These are phyloP conservation scores for Cylindroiulus punctatus DNA, from an alignment of 2,888 invertebrate species.

Conservation along the genomic window DNA sequence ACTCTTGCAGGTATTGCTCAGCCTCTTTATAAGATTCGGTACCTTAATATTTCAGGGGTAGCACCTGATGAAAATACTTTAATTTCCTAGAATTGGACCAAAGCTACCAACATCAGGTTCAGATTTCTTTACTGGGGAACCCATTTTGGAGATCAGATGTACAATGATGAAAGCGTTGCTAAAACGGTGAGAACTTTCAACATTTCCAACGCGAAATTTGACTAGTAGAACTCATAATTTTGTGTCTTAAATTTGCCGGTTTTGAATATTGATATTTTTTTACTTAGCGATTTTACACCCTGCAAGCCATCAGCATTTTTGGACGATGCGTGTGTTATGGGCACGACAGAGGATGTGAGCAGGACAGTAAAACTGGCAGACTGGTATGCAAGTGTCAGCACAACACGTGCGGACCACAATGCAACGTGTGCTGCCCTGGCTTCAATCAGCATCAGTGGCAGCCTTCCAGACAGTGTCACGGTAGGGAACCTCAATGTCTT, in stretches of 20 bases:
- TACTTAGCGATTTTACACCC: slow-evolving; percentile 49
- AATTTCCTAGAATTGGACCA: slow-evolving; percentile 53
- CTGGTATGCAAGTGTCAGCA: slow-evolving; percentile 52
- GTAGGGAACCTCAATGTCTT: not conserved
- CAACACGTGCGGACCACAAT: slow-evolving; percentile 50
- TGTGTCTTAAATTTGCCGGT: too few species aligned
- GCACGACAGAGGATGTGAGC: slow-evolving; percentile 50
- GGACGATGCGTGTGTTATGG: slow-evolving; percentile 54
- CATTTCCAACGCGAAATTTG: too few species aligned
- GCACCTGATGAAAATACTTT: not conserved
- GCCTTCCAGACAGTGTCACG: not conserved
- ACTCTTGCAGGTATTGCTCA: not conserved
- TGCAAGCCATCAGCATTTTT: slow-evolving; percentile 48
- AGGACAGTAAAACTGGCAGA: not conserved
- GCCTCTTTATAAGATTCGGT: not conserved
- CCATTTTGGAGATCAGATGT: slow-evolving; percentile 49
- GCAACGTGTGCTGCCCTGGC: slow-evolving; percentile 51
- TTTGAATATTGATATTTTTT: too few species aligned
- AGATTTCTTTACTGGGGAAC: slow-evolving; percentile 41
- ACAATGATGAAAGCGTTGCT: not conserved
- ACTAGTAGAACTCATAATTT: too few species aligned
- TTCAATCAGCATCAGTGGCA: slow-evolving; percentile 49
- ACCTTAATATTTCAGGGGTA: not conserved
- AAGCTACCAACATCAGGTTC: slow-evolving; percentile 52
- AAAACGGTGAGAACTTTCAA: not conserved